These are phyloP conservation scores for Puntigrus tetrazona DNA, from an alignment of 2,113 vertebrate genomes.

Conservation along the genomic window DNA sequence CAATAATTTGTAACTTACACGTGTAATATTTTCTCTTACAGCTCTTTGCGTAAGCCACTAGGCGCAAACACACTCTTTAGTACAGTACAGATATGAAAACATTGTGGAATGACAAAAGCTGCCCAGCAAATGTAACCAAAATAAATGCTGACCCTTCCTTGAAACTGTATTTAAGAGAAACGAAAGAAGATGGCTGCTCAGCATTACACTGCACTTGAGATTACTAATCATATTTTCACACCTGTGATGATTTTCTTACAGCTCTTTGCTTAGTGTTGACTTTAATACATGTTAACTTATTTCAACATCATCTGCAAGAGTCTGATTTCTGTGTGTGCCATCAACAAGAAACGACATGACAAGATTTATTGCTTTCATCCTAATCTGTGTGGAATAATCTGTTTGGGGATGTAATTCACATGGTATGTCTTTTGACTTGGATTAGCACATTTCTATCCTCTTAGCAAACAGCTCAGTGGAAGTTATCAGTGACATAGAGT, in stretches of 20 bases:
- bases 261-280: background rate
- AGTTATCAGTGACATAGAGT: slow-evolving; percentile 74
- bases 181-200: background rate
- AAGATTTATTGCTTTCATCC: slow-evolving; percentile 64
- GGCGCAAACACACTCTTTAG: slow-evolving; percentile 13
- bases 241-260: background rate
- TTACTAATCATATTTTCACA: background rate
- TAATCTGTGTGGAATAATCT: slow-evolving; percentile 80
- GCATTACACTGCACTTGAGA: background rate
- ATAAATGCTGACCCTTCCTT: slow-evolving; percentile 7
- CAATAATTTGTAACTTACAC: slow-evolving; percentile 46
- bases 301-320: slow-evolving; percentile 50
- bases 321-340: slow-evolving; percentile 43
- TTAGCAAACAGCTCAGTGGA: slow-evolving; percentile 74
- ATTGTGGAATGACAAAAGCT: background rate
- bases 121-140: background rate
- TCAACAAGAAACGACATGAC: slow-evolving; percentile 65
- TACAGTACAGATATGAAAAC: slow-evolving; percentile 12
- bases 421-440: slow-evolving; percentile 83
- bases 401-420: slow-evolving; percentile 85
- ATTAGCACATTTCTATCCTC: slow-evolving; percentile 81
- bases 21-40: background rate
- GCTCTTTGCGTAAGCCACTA: slow-evolving; percentile 19
- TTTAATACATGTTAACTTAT: background rate
- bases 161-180: background rate